Evolutionary conservation across 2,888 invertebrate genomes (phyloP), one percentile per base, ranked within the genome.

Genomic region (Encarsia formosa): DNA sequence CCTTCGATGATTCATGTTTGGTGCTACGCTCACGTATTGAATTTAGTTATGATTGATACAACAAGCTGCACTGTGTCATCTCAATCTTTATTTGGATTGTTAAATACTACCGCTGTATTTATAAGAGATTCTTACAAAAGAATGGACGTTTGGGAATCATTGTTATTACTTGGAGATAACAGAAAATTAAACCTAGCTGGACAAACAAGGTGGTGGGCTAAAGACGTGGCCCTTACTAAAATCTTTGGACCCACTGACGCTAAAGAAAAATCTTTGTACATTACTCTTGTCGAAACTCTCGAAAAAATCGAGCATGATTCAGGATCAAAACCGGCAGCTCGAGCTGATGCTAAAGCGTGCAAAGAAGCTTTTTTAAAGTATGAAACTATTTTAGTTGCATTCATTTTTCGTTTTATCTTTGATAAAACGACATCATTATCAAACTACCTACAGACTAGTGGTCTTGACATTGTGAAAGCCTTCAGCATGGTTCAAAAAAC

Each of bases 401-500:
- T 47, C 19, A 29, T 47, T 29, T 47, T 38, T 6, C 29, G 24
- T 16, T n/a, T 9, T 8, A 38, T 50, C 16, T 50, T 50, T 24
- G 44, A 37, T 22, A 16, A 38, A 15, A 50, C 50, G 2, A 43
- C 50, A n/a, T 37, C 34, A 29, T 38, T 50, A 11, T 44, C 50
- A 24, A 43, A 43, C 18, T 44, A 50, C 18, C 23, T 50, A 8
- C 50, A 50, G 44, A 50, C 50, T 29, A 29, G 29, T 35, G 44
- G 50, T 13, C 37, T 50, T 26, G 50, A 44, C 31, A 43, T 44
- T 37, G 18, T 50, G 2, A 26, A 50, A 43, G 43, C 40, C n/a
- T n/a, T n/a, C n/a, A n/a, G n/a, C n/a, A n/a, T n/a, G n/a, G n/a
- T n/a, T n/a, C n/a, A n/a, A n/a, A 13, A 11, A 11, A 41, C 41